Percentiles rank a stretch among this genome's conserved stretches.
These are phyloP conservation scores for Chiloscyllium plagiosum DNA, from an alignment of 2,113 vertebrate genomes.

Conservation along the genomic window DNA sequence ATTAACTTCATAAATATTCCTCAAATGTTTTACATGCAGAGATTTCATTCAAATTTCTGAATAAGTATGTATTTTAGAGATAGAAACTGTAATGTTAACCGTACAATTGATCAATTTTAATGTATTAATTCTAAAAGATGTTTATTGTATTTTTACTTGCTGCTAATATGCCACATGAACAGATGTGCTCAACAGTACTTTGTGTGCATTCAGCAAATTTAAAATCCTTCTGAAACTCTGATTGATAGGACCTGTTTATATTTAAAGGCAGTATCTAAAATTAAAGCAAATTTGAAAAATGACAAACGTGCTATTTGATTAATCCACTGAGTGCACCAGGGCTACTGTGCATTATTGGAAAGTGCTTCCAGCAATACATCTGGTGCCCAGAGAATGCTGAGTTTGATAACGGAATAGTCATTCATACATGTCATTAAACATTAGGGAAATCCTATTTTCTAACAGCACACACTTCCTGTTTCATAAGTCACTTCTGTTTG, in stretches of 20 bases:
- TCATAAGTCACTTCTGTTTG: neutral
- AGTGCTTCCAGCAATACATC: neutral
- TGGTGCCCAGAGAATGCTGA: neutral
- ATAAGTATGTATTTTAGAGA: constrained; percentile 40
- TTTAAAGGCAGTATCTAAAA: neutral
- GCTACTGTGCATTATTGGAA: neutral
- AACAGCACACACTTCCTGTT: neutral
- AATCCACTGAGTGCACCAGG: neutral
- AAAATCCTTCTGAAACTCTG: neutral
- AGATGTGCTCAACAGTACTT: neutral
- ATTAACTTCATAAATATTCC: constrained; percentile 39
- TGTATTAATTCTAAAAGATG: neutral
- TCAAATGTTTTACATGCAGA: constrained; percentile 43
- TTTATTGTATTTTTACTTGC: neutral
- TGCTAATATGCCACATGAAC: neutral
- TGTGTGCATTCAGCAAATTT: neutral
- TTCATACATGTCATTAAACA: neutral
- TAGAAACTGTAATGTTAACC: neutral
- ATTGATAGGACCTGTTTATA: neutral
- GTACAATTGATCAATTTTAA: neutral
- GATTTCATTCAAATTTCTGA: constrained; percentile 47
- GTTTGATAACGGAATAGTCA: neutral
- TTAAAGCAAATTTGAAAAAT: constrained; percentile 6
- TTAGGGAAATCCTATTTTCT: neutral
- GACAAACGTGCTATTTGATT: neutral